Conservation (phyloP, 2,797 vertebrate genomes). For the Percopsis omiscomaycus region DNA sequence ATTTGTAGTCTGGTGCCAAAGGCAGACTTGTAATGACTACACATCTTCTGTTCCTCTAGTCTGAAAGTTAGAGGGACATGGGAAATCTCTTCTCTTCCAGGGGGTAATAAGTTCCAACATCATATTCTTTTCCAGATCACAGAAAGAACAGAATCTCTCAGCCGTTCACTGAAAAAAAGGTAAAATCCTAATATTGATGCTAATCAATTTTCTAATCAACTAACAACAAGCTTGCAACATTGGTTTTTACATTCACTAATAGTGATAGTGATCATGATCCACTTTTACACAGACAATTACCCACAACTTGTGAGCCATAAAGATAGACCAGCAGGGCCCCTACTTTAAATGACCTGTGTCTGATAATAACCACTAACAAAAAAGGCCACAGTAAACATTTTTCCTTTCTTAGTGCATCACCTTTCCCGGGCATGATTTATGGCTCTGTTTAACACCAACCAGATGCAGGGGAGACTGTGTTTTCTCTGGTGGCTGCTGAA, state of each 20-base stretch:
- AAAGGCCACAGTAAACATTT: slow-evolving; percentile 35
- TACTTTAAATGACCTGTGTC: slow-evolving; percentile 23
- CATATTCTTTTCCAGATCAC: slow-evolving; percentile 77
- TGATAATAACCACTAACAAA: slow-evolving; percentile 52
- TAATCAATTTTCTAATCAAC: background rate
- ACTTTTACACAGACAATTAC: no score
- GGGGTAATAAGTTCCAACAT: slow-evolving; percentile 8
- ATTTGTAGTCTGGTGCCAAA: background rate
- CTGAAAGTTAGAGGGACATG: background rate
- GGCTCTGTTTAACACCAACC: slow-evolving; percentile 56
- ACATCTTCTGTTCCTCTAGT: background rate
- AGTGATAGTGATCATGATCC: no score
- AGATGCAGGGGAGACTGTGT: slow-evolving; percentile 64
- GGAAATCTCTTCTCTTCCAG: background rate
- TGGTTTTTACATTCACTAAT: background rate
- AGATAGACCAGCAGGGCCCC: no score
- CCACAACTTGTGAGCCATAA: no score
- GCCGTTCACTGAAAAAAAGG: slow-evolving; percentile 90
- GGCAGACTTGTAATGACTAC: slow-evolving; percentile 12
- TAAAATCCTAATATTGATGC: slow-evolving; percentile 51
- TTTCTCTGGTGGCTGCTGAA: slow-evolving; percentile 48
- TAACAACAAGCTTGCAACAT: background rate
- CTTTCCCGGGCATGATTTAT: slow-evolving; percentile 65
- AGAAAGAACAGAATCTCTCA: slow-evolving; percentile 87
- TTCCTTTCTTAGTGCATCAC: slow-evolving; percentile 37